phyloP scores from a whole-genome alignment of 1,140 invertebrate genomes.

The Odontomachus brunneus region DNA sequence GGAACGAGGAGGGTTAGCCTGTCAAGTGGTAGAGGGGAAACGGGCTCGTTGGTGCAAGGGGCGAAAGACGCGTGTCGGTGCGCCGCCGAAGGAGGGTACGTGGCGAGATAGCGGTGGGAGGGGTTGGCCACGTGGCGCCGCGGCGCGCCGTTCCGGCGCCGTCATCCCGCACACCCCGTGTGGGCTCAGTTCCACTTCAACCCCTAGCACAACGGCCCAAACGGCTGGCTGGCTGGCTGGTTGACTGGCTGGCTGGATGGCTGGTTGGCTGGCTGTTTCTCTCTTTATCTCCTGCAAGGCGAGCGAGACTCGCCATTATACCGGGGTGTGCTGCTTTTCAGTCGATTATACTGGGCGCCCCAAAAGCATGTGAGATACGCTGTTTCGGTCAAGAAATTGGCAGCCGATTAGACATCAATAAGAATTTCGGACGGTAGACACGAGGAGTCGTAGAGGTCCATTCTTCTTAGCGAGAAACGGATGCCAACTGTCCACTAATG shows the following conservation, averaged over 20 bases:
- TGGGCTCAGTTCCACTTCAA: constrained; percentile 77
- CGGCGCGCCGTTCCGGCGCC: constrained; percentile 83
- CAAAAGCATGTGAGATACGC: constrained; percentile 12
- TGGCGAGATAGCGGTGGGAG: constrained; percentile 71
- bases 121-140: constrained; percentile 84
- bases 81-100: constrained; percentile 59
- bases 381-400: background rate
- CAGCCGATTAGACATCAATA: no score
- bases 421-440: no score
- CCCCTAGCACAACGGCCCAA: constrained; percentile 74
- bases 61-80: constrained; percentile 54
- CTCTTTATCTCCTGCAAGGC: constrained; percentile 61
- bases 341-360: constrained; percentile 31
- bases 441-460: no score
- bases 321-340: constrained; percentile 23
- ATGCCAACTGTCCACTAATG: no score
- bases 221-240: constrained; percentile 67
- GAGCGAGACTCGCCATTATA: constrained; percentile 44
- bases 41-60: constrained; percentile 62
- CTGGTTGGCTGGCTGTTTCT: constrained; percentile 57
- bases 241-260: constrained; percentile 63
- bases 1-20: constrained; percentile 55
- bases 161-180: constrained; percentile 76
- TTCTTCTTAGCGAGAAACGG: no score
- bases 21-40: constrained; percentile 45